phyloP scores from a whole-genome alignment of 2,888 invertebrate species.

The Beris morrisii region DNA sequence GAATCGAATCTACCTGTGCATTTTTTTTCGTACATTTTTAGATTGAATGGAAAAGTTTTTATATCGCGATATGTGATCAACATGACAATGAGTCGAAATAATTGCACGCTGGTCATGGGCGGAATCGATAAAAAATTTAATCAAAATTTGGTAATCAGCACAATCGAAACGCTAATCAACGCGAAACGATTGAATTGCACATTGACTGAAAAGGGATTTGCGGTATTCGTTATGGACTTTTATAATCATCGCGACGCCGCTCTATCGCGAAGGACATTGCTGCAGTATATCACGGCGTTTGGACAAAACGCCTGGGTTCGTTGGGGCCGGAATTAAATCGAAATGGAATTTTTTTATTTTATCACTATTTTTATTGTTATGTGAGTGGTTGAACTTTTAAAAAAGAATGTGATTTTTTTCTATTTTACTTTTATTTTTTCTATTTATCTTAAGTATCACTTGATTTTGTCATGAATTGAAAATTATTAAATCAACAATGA shows the following conservation, averaged over 20 bases:
- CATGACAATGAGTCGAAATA: slow-evolving; percentile 17
- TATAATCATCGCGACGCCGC: slow-evolving; percentile 23
- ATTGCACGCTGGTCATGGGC: slow-evolving; percentile 7
- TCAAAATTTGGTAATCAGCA: slow-evolving; percentile 4
- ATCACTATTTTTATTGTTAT: too few relatives aligned
- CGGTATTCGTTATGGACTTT: neutral
- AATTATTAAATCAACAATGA: too few relatives aligned
- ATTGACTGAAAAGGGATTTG: neutral
- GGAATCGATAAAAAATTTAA: neutral
- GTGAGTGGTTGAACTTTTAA: too few relatives aligned
- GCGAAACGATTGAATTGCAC: neutral
- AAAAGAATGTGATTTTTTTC: too few relatives aligned
- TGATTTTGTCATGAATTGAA: too few relatives aligned
- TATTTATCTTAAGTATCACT: too few relatives aligned
- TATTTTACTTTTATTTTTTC: too few relatives aligned
- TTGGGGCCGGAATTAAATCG: slow-evolving; percentile 7
- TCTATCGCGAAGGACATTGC: slow-evolving; percentile 12
- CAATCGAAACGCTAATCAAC: neutral
- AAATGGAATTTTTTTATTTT: too few relatives aligned
- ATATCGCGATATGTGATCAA: neutral
- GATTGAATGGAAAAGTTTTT: neutral
- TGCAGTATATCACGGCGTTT: slow-evolving; percentile 9
- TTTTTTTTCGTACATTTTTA: neutral
- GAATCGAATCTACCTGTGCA: neutral
- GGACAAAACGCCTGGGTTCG: slow-evolving; percentile 14